These are phyloP conservation scores for Salarias fasciatus DNA, from an alignment of 2,797 vertebrate species.

Conservation along the genomic window DNA sequence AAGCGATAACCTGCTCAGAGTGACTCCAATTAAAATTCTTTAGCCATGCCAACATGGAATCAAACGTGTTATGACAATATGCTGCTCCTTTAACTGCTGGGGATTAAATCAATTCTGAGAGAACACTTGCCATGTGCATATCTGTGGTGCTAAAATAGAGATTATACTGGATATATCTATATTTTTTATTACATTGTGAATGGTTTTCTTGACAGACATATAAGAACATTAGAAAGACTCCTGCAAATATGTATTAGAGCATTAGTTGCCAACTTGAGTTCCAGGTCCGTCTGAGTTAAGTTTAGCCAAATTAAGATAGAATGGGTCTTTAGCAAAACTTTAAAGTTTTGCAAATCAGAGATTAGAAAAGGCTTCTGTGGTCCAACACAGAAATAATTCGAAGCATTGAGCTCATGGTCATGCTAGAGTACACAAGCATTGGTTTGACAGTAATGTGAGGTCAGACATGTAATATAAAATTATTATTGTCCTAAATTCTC, in stretches of 20 bases:
- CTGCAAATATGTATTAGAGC: conserved; percentile 11
- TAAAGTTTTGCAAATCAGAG: too few relatives aligned
- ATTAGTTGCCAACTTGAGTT: background rate
- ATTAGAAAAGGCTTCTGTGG: too few relatives aligned
- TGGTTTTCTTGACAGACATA: conserved; percentile 13
- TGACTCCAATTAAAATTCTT: conserved; percentile 83
- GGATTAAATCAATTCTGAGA: conserved; percentile 48
- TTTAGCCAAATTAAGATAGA: too few relatives aligned
- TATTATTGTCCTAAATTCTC: background rate
- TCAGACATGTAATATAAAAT: background rate
- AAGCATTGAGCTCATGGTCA: background rate
- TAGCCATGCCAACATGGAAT: conserved; percentile 64
- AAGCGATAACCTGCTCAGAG: conserved; percentile 68
- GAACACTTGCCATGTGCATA: conserved; percentile 34
- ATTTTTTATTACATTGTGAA: conserved; percentile 11
- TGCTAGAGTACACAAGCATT: background rate
- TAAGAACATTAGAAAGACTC: background rate
- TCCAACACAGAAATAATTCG: too few relatives aligned
- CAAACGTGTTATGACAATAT: conserved; percentile 72
- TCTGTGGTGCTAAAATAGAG: conserved; percentile 36
- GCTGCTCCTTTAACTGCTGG: conserved; percentile 45
- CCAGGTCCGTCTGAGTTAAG: too few relatives aligned
- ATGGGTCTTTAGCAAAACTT: too few relatives aligned
- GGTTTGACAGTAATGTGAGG: conserved; percentile 10
- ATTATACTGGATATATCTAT: conserved; percentile 27